Conservation (phyloP, 2,888 invertebrate species). For the Drosophila cognata region DNA sequence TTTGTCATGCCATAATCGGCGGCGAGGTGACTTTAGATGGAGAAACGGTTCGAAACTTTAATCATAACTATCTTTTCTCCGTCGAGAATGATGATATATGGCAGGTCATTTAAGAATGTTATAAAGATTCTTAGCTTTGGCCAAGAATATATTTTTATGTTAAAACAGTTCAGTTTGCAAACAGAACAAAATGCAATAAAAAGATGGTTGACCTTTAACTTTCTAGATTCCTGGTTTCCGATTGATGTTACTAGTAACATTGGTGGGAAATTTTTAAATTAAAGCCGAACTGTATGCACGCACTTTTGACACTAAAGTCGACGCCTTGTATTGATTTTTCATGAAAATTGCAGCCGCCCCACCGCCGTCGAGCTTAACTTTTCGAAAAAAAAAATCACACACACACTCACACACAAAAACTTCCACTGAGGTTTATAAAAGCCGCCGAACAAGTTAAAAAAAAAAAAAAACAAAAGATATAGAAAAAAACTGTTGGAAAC, state of each 20-base stretch:
- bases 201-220: not conserved
- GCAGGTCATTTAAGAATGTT: not conserved
- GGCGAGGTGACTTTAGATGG: not conserved
- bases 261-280: constrained; percentile 55
- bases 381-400: constrained; percentile 49
- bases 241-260: not conserved
- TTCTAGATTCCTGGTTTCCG: too few species aligned
- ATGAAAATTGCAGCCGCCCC: constrained; percentile 12
- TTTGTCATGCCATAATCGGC: not conserved
- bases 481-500: constrained; percentile 56
- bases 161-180: not conserved
- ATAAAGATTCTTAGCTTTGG: not conserved
- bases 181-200: not conserved
- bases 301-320: constrained; percentile 51
- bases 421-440: constrained; percentile 71
- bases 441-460: constrained; percentile 58
- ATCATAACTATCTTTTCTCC: not conserved
- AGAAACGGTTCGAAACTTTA: not conserved
- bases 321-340: constrained; percentile 65
- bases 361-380: constrained; percentile 43
- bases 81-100: not conserved
- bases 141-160: not conserved
- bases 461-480: constrained; percentile 31
- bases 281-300: constrained; percentile 48
- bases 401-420: constrained; percentile 60